Base-by-base conservation (phyloP, 2,888 invertebrate genomes). In the Hydraecia micacea region DNA sequence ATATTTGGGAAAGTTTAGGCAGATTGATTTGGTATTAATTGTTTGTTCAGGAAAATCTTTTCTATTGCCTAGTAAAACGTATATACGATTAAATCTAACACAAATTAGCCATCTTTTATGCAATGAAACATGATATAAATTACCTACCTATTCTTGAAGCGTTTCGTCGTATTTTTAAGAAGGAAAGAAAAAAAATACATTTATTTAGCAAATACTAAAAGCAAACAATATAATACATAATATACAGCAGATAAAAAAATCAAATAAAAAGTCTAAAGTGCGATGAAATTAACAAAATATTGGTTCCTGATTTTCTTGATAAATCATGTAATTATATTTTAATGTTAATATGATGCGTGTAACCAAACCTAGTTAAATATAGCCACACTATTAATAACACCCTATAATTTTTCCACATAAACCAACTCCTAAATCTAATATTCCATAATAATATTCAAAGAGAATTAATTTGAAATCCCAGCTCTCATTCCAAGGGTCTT, bases 381-480 rank as follows among this genome's bases (percentile, higher is more conserved):
- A 69, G 25, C 5, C 0, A 39, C 32, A 72, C n/a, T 25, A 25
- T 11, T 21, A 49, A 39, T 60, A 32, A 39, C 6, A 42, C 9
- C 0, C 18, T 21, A 69, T 60, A 55, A 36, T 67, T 67, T 80
- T 67, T 62, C 15, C 21, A 32, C 3, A 32, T 36, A 46, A 67
- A 55, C 25, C n/a, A 73, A 21, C 63, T 67, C 63, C 11, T 32
- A 65, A 79, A 62, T 58, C 13, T 72, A 71, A 78, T 65, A 73
- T 72, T 32, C 66, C 13, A 28, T 71, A 80, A 77, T 77, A 81
- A 72, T 73, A 84, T 78, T 84, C 77, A 21, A 36, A 71, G 75
- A 46, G 63, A 78, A 84, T 75, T 81, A 84, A 84, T 84, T 85
- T 52, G 13, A 25, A 84, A 76, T 75, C 79, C 82, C 79, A 75